Evolutionary conservation across 2,797 vertebrate species (phyloP).

Genomic region (Agapornis canus): DNA sequence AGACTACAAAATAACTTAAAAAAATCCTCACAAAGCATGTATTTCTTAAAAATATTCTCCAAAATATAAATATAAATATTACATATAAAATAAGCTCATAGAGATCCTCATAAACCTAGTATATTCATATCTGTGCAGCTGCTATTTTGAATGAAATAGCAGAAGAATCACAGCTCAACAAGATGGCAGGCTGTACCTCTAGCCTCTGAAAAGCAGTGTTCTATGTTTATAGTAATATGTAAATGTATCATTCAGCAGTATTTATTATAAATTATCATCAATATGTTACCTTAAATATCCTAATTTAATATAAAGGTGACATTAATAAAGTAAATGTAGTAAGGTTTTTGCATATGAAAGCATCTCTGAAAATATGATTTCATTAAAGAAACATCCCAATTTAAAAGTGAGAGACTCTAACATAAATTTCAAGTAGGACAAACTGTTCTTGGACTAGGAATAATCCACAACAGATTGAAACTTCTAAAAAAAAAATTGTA

Average conservation of each 20-base stretch:
- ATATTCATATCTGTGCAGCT: background rate
- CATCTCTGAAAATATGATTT: background rate
- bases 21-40: background rate
- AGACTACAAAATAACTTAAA: background rate
- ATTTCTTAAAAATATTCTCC: background rate
- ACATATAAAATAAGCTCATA: background rate
- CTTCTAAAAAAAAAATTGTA: background rate
- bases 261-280: background rate
- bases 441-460: conserved; percentile 11
- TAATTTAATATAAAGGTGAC: background rate
- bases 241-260: background rate
- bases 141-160: background rate
- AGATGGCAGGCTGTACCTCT: background rate
- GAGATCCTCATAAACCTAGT: background rate
- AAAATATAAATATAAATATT: background rate
- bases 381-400: background rate
- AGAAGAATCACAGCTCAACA: background rate
- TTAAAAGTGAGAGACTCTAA: background rate
- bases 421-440: background rate
- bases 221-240: background rate
- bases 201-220: background rate
- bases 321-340: background rate
- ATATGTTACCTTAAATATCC: background rate
- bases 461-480: conserved; percentile 4
- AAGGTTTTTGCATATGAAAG: background rate